These are phyloP conservation scores for Mechanitis mazaeus DNA, from an alignment of 2,888 invertebrate species.

Conservation along the genomic window DNA sequence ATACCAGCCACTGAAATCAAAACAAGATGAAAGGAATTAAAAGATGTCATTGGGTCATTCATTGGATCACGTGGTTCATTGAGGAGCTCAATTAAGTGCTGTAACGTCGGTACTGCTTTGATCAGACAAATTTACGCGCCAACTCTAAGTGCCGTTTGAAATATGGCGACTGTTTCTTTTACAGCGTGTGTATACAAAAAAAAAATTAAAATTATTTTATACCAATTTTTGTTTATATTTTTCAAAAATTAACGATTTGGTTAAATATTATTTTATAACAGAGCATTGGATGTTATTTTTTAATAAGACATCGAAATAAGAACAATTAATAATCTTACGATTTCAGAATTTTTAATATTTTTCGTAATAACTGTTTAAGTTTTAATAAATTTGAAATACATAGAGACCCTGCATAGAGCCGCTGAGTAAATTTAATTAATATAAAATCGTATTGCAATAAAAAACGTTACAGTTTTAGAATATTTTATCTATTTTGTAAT, in stretches of 20 bases:
- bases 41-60: slow-evolving; percentile 21
- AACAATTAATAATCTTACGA: too few species aligned
- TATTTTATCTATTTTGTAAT: too few species aligned
- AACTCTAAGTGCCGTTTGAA: slow-evolving; percentile 41
- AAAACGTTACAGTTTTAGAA: too few species aligned
- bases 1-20: background rate
- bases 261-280: too few species aligned
- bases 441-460: too few species aligned
- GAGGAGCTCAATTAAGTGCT: slow-evolving; percentile 28
- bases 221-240: too few species aligned
- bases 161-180: slow-evolving; percentile 32
- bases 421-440: too few species aligned
- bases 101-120: slow-evolving; percentile 37
- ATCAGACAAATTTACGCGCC: slow-evolving; percentile 49
- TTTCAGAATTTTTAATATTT: too few species aligned
- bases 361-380: background rate
- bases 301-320: too few species aligned
- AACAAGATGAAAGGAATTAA: background rate
- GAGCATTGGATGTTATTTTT: too few species aligned
- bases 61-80: slow-evolving; percentile 4
- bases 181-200: slow-evolving; percentile 22
- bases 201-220: too few species aligned
- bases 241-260: too few species aligned
- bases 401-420: background rate
- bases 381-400: background rate